A percentile compares a stretch with the other conserved stretches of the same genome.
Evolutionary conservation across 2,113 vertebrate species (phyloP).

Genomic region (Lepus americanus): DNA sequence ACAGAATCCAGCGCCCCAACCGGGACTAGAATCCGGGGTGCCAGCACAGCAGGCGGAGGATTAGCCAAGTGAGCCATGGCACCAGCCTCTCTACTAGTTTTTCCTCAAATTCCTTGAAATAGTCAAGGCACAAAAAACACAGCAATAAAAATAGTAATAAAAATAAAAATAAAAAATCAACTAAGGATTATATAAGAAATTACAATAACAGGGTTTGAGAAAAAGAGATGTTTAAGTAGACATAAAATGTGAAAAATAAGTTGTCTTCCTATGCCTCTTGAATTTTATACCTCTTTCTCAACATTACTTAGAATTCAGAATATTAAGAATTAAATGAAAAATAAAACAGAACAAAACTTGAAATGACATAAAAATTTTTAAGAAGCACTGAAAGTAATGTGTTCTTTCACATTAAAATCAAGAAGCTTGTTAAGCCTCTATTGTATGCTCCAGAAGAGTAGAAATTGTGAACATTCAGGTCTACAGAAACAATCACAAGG

Average conservation of each 20-base stretch:
- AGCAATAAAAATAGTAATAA: not conserved
- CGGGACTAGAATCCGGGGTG: too few relatives aligned
- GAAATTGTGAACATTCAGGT: constrained; percentile 23
- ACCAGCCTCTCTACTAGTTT: not conserved
- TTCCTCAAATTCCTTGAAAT: not conserved
- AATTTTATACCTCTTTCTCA: not conserved
- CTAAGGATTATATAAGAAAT: not conserved
- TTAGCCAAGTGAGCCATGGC: too few relatives aligned
- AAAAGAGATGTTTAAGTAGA: not conserved
- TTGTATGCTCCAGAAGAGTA: not conserved
- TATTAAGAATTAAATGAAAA: not conserved
- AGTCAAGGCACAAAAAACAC: not conserved
- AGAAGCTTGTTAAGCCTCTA: constrained; percentile 18
- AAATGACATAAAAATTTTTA: not conserved
- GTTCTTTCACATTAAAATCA: constrained; percentile 14
- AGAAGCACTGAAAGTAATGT: constrained; percentile 15
- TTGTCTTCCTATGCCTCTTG: not conserved
- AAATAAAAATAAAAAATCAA: not conserved
- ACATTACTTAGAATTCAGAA: constrained; percentile 5
- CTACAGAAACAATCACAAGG: not conserved
- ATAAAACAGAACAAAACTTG: not conserved
- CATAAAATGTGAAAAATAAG: not conserved
- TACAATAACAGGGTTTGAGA: not conserved
- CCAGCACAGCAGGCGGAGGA: too few relatives aligned
- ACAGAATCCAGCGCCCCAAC: too few relatives aligned